Percentiles rank a stretch among this genome's conserved stretches.
Conservation (phyloP, 1,140 invertebrate species). For the Lerema accius region DNA sequence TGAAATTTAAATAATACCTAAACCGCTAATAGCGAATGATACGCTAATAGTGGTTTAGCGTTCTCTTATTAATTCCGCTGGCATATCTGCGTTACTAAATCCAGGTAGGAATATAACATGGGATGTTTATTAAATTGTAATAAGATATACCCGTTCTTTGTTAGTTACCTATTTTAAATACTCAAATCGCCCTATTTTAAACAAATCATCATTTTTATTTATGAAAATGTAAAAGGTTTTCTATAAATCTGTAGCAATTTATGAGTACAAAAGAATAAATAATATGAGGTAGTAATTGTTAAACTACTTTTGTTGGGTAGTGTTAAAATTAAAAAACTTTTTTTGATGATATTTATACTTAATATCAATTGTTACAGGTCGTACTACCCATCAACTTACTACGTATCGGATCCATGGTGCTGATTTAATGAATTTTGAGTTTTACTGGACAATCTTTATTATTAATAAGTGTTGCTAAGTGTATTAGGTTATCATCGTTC, state of each 20-base stretch:
- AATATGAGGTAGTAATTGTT: too few species aligned
- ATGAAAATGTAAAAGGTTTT: too few species aligned
- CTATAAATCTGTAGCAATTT: too few species aligned
- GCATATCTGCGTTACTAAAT: slow-evolving; percentile 3
- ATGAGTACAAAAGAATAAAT: too few species aligned
- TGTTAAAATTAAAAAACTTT: slow-evolving; percentile 19
- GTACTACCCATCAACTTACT: slow-evolving; percentile 50
- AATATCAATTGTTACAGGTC: slow-evolving; percentile 41
- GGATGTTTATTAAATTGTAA: not conserved
- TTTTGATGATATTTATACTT: slow-evolving; percentile 4
- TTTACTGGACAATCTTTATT: slow-evolving; percentile 26
- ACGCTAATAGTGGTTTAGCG: slow-evolving; percentile 2
- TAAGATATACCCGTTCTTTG: too few species aligned
- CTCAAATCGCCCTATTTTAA: too few species aligned
- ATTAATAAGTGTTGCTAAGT: slow-evolving; percentile 27
- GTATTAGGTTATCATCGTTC: slow-evolving; percentile 26
- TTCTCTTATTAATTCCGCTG: slow-evolving; percentile 11
- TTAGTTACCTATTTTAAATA: too few species aligned
- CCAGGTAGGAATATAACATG: not conserved
- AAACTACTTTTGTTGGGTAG: too few species aligned
- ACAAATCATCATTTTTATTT: too few species aligned
- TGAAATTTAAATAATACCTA: slow-evolving; percentile 4
- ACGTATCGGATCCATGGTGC: slow-evolving; percentile 44
- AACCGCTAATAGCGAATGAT: slow-evolving; percentile 14
- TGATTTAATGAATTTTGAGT: slow-evolving; percentile 28